Conservation (phyloP, 2,888 invertebrate species). For the Caradrina clavipalpis region DNA sequence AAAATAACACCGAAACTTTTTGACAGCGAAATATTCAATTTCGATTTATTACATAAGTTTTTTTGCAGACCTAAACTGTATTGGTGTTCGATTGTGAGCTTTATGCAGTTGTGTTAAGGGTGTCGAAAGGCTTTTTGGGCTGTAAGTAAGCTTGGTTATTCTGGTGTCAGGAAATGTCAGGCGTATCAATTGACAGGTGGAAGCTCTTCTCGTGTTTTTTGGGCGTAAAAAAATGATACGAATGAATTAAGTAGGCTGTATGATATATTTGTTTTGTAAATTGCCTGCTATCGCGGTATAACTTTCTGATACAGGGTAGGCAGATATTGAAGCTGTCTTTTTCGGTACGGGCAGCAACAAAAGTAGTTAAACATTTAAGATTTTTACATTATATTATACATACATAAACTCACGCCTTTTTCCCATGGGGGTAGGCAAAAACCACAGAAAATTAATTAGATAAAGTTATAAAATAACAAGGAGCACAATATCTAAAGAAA, state of each 20-base stretch:
- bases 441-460: too few relatives aligned
- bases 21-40: conserved; percentile 65
- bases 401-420: too few relatives aligned
- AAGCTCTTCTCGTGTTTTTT: conserved; percentile 57
- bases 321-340: neutral
- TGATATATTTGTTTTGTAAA: conserved; percentile 54
- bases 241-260: conserved; percentile 47
- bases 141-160: conserved; percentile 36
- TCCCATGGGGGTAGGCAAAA: too few relatives aligned
- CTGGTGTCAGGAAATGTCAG: conserved; percentile 68
- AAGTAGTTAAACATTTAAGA: too few relatives aligned
- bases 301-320: neutral
- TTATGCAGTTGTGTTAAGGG: conserved; percentile 18
- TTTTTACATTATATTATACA: too few relatives aligned
- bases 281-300: conserved; percentile 14
- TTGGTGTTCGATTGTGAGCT: conserved; percentile 36
- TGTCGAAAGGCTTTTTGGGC: conserved; percentile 4
- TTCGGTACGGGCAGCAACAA: too few relatives aligned
- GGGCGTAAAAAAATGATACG: conserved; percentile 55
- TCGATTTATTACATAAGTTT: conserved; percentile 54
- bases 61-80: conserved; percentile 5
- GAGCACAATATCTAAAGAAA: too few relatives aligned
- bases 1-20: conserved; percentile 62
- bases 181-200: conserved; percentile 65
- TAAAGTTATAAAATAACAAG: too few relatives aligned